A percentile compares a stretch with the other conserved stretches of the same genome.
These are phyloP conservation scores for Coboldia fuscipes DNA, from an alignment of 1,140 invertebrate genomes.

Conservation along the genomic window DNA sequence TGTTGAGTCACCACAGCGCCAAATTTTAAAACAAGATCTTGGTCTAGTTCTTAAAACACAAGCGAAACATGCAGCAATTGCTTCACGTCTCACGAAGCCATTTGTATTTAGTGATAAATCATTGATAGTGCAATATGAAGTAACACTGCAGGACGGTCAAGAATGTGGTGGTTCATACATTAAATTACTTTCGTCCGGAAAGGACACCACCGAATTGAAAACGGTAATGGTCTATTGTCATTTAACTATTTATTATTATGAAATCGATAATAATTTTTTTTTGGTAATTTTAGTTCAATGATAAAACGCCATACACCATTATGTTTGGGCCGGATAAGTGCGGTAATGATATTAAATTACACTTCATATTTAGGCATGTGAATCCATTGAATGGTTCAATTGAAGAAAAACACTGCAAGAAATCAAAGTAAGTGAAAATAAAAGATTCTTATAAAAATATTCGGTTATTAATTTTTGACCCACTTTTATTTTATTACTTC, in stretches of 20 bases:
- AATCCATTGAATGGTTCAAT: slow-evolving; percentile 81
- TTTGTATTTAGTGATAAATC: slow-evolving; percentile 78
- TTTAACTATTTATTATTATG: slow-evolving; percentile 2
- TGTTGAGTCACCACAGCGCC: slow-evolving; percentile 55
- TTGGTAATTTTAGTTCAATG: slow-evolving; percentile 42
- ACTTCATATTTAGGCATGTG: slow-evolving; percentile 93
- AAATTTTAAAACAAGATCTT: slow-evolving; percentile 59
- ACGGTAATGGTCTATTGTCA: slow-evolving; percentile 9
- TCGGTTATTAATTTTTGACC: neutral
- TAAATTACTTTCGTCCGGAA: slow-evolving; percentile 61
- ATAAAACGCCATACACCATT: slow-evolving; percentile 92
- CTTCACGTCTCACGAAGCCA: slow-evolving; percentile 53
- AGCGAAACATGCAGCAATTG: slow-evolving; percentile 90
- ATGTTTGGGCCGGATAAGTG: slow-evolving; percentile 99
- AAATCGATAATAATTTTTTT: neutral
- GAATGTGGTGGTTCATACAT: slow-evolving; percentile 97
- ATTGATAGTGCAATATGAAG: slow-evolving; percentile 88
- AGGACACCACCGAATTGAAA: slow-evolving; percentile 46
- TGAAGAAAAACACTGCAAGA: slow-evolving; percentile 82
- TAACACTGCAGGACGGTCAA: slow-evolving; percentile 77
- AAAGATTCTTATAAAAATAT: neutral
- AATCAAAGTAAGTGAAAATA: slow-evolving; percentile 35
- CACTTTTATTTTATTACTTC: slow-evolving; percentile 4
- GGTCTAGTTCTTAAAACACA: slow-evolving; percentile 85
- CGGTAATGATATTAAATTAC: slow-evolving; percentile 86